Conservation (phyloP, 2,888 invertebrate genomes). For the Hydropsyche betteni region DNA sequence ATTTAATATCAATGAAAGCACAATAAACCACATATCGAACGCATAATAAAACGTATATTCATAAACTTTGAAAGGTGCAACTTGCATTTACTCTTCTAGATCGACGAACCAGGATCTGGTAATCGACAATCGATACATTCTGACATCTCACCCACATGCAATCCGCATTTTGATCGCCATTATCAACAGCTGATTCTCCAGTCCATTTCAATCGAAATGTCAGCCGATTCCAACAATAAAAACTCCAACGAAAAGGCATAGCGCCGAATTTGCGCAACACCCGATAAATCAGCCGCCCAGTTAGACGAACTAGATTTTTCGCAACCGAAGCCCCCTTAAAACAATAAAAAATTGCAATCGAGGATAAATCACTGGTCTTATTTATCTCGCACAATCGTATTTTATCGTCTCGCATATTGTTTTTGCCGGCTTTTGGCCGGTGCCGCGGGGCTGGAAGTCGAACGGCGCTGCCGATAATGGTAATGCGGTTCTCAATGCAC, state of each 20-base stretch:
- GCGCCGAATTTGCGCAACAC: slow-evolving; percentile 7
- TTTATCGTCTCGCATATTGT: neutral
- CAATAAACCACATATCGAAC: neutral
- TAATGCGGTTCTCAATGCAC: slow-evolving; percentile 36
- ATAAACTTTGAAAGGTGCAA: neutral
- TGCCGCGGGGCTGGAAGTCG: slow-evolving; percentile 7
- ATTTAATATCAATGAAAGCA: too few species aligned
- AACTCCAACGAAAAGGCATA: neutral
- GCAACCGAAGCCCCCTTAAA: slow-evolving; percentile 1
- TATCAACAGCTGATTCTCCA: neutral
- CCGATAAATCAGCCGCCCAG: neutral
- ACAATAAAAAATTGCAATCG: neutral
- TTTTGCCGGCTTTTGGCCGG: neutral
- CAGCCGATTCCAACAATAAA: neutral
- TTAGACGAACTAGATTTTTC: neutral
- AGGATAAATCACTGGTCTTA: neutral
- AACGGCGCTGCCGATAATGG: neutral
- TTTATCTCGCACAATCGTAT: neutral
- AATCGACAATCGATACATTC: too few species aligned
- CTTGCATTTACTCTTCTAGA: too few species aligned
- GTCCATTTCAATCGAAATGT: neutral
- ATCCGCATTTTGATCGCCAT: neutral
- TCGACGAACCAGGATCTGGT: too few species aligned
- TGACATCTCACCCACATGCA: too few species aligned
- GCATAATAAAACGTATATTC: neutral